Conservation (phyloP, 1,140 invertebrate genomes). For the Eciton burchellii region DNA sequence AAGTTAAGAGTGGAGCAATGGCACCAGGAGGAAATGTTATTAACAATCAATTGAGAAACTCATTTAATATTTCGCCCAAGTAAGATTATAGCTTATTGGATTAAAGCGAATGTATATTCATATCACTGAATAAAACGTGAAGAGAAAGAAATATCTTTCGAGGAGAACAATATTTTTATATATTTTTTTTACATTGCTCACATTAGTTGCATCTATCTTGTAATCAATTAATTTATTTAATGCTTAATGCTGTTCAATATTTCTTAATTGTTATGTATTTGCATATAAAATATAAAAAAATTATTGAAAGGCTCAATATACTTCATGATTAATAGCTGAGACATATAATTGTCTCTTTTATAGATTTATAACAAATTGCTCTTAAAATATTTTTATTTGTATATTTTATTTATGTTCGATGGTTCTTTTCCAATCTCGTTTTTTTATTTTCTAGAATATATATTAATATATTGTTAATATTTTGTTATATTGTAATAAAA, state of each 20-base stretch:
- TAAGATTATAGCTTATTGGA: slow-evolving; percentile 59
- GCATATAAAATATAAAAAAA: not conserved
- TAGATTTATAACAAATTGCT: not conserved
- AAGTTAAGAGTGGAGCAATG: slow-evolving; percentile 29
- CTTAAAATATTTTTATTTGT: not conserved
- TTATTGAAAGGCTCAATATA: not conserved
- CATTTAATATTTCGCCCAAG: slow-evolving; percentile 71
- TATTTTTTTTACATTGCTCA: no score
- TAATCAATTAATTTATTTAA: not conserved
- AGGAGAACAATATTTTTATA: no score
- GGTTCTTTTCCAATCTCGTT: not conserved
- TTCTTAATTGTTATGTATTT: not conserved
- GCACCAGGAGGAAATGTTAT: slow-evolving; percentile 69
- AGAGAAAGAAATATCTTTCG: no score
- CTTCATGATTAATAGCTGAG: not conserved
- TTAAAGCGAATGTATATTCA: not conserved
- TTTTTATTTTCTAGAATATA: not conserved
- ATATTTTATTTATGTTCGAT: not conserved
- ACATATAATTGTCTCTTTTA: not conserved
- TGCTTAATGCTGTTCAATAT: slow-evolving; percentile 12
- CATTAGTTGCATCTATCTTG: not conserved
- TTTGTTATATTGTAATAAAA: not conserved
- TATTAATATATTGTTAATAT: not conserved
- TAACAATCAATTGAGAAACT: slow-evolving; percentile 75
- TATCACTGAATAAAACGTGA: not conserved